Evolutionary conservation across 2,888 invertebrate genomes (phyloP).

Genomic region (Clunio marinus): DNA sequence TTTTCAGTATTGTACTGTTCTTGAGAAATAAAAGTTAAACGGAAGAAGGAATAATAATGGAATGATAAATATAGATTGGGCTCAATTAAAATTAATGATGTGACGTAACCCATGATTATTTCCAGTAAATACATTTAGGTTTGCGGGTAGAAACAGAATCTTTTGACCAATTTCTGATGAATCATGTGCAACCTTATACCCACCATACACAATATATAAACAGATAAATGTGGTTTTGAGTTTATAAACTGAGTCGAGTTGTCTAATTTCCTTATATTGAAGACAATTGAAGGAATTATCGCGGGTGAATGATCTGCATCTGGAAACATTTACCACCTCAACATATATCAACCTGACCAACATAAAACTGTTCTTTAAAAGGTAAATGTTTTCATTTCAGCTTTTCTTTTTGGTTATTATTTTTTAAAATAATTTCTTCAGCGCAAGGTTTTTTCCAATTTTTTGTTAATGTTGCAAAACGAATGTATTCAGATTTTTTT

Average conservation of each 20-base stretch:
- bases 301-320: constrained; percentile 4
- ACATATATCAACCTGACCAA: constrained; percentile 21
- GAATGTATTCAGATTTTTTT: background rate
- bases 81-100: too few relatives aligned
- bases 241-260: constrained; percentile 12
- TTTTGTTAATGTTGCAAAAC: constrained; percentile 26
- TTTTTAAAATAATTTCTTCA: constrained; percentile 13
- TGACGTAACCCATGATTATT: too few relatives aligned
- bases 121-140: too few relatives aligned
- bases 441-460: background rate
- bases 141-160: too few relatives aligned
- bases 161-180: too few relatives aligned
- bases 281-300: background rate
- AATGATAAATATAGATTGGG: too few relatives aligned
- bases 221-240: background rate
- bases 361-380: background rate
- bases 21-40: too few relatives aligned
- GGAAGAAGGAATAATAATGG: too few relatives aligned
- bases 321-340: constrained; percentile 23
- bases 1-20: too few relatives aligned
- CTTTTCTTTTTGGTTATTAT: constrained; percentile 10
- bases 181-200: too few relatives aligned
- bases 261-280: background rate
- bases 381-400: constrained; percentile 21
- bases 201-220: too few relatives aligned